phyloP scores from a whole-genome alignment of 92 coral and sea anemone genomes.

The Pocillopora grandis region DNA sequence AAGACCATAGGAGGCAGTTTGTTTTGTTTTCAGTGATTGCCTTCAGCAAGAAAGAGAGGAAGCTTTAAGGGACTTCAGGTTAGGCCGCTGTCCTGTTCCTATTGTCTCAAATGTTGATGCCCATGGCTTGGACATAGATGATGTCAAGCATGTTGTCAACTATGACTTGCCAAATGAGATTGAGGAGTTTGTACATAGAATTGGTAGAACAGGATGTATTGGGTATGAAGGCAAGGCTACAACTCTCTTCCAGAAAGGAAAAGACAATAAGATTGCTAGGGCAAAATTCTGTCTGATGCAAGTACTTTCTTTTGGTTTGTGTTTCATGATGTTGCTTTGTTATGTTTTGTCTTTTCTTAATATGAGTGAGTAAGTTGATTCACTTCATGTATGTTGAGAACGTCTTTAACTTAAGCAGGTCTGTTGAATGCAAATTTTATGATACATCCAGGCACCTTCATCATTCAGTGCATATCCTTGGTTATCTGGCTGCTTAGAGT shows the following conservation, averaged over 20 bases:
- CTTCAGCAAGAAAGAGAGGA: constrained; percentile 84
- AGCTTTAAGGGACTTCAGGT: constrained; percentile 85
- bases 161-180: constrained; percentile 83
- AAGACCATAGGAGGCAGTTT: background rate
- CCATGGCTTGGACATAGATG: constrained; percentile 84
- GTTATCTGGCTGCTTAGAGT: too few relatives aligned
- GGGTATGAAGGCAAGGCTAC: constrained; percentile 90
- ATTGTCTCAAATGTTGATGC: constrained; percentile 96
- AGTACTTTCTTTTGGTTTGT: constrained; percentile 23
- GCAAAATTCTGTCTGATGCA: constrained; percentile 93
- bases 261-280: constrained; percentile 86
- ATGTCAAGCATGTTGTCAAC: constrained; percentile 94
- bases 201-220: constrained; percentile 93
- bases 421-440: too few relatives aligned
- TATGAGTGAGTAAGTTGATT: too few relatives aligned
- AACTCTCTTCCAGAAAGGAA: constrained; percentile 78
- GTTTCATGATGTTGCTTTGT: background rate
- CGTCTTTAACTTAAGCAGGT: too few relatives aligned
- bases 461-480: too few relatives aligned
- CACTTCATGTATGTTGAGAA: too few relatives aligned
- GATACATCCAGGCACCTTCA: too few relatives aligned
- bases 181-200: constrained; percentile 89
- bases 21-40: constrained; percentile 66
- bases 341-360: background rate
- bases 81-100: constrained; percentile 80